Base-by-base conservation (phyloP, 30 jellyfish, hydroid and myxozoan species). In the Aurelia coerulea region DNA sequence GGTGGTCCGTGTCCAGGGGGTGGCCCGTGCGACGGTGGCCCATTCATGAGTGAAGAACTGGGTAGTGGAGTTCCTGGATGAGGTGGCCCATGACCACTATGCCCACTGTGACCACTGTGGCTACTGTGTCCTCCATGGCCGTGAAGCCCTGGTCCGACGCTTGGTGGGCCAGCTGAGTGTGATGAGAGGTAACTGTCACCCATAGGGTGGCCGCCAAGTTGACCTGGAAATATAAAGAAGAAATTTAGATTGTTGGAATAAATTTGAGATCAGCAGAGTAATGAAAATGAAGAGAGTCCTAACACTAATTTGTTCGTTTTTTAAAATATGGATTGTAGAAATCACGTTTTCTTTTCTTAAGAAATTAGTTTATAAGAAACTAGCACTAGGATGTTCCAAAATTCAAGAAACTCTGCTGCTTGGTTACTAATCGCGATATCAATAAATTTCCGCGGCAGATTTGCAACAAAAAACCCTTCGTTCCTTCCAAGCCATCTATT, bases 131-230 rank as follows among this genome's bases (percentile, higher is more conserved):
- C 78, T 17, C 78, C 88, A 50, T 78, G 88, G 62, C 59, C 86
- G 31, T 53, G 74, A 9, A 53, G 75, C n/a, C 29, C 81, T 49
- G 71, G 69, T 12, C 84, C 84, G 37, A 78, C 78, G 31, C 88
- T 78, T 5, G 88, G 88, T 18, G 88, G 88, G n/a, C 88, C 88
- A 17, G 88, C 76, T 34, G 88, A 65, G 16, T 59, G 88, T 34
- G 88, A 78, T 34, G 88, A 64, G 78, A 78, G 34, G 68, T 78
- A 78, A 12, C 88, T 53, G 64, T 78, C 88, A 7, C 39, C 39
- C 23, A 78, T 9, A 4, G 50, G 88, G 53, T 78, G 88, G 12
- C 88, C 78, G 16, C 88, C 78, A 32, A 78, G 88, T 63, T 59
- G 88, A 60, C 88, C 88, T 78, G 58, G 14, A 63, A 53, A 31